Percentiles rank a stretch among this genome's conserved stretches.
Evolutionary conservation across 2,113 vertebrate genomes (phyloP).

Genomic region (Heloderma charlesbogerti): DNA sequence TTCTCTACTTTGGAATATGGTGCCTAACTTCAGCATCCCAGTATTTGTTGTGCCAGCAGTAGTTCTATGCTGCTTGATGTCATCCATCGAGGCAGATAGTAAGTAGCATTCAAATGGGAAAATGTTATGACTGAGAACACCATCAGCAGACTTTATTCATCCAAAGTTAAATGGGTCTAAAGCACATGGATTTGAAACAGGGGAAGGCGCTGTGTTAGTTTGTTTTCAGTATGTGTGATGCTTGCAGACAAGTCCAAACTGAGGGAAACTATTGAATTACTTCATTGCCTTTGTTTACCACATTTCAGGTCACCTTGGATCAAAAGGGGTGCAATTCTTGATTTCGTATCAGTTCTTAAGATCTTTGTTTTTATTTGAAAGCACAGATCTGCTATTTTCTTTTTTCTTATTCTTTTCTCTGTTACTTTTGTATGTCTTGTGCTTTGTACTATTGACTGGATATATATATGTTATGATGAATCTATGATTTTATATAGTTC

Average conservation of each 20-base stretch:
- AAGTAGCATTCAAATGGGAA: conserved; percentile 67
- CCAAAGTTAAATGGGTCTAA: not conserved
- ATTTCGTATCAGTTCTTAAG: not conserved
- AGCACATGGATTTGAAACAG: not conserved
- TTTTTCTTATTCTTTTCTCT: not conserved
- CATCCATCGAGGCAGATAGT: conserved; percentile 83
- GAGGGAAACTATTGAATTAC: not conserved
- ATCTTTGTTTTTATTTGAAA: not conserved
- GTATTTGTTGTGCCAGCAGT: conserved; percentile 79
- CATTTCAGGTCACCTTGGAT: not conserved
- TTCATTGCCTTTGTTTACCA: conserved; percentile 7
- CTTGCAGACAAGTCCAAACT: conserved; percentile 36
- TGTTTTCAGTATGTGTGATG: not conserved
- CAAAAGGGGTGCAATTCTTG: not conserved
- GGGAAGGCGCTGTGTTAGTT: not conserved
- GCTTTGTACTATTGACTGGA: not conserved
- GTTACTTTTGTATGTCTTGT: not conserved
- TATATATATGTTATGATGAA: not conserved
- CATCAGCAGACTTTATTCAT: conserved; percentile 11
- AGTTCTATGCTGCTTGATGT: conserved; percentile 79
- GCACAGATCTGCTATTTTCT: too few relatives aligned
- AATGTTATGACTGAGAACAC: conserved; percentile 31
- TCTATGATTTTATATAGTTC: not conserved
- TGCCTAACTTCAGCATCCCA: conserved; percentile 74
- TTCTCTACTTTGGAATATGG: conserved; percentile 81